Percentiles rank a stretch among this genome's conserved stretches.
These are phyloP conservation scores for Eulimnadia texana DNA, from an alignment of 1,140 invertebrate species.

Conservation along the genomic window DNA sequence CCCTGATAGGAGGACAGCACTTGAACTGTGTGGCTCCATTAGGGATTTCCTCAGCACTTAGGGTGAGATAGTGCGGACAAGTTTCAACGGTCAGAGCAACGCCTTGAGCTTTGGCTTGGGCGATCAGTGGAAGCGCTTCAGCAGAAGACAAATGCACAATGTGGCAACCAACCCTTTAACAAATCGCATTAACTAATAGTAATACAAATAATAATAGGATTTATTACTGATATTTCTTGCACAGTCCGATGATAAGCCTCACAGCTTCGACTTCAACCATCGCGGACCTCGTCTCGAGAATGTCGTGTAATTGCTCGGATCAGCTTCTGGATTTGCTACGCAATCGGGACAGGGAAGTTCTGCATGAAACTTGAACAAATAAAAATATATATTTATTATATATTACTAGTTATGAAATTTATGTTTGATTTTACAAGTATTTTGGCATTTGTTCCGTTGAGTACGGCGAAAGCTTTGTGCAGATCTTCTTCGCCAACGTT, in stretches of 20 bases:
- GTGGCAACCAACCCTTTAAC: slow-evolving; percentile 43
- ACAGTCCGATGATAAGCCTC: slow-evolving; percentile 38
- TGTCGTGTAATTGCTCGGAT: slow-evolving; percentile 41
- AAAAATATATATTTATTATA: slow-evolving; percentile 2
- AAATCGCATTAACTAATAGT: slow-evolving; percentile 17
- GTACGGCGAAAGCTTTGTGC: slow-evolving; percentile 35
- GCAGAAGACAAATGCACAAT: slow-evolving; percentile 54
- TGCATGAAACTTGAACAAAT: slow-evolving; percentile 46
- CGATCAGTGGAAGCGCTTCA: slow-evolving; percentile 34
- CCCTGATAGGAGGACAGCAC: slow-evolving; percentile 53
- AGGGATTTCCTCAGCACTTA: slow-evolving; percentile 44
- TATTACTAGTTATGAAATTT: neutral
- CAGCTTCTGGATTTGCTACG: slow-evolving; percentile 21
- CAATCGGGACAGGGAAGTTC: slow-evolving; percentile 33
- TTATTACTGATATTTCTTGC: slow-evolving; percentile 19
- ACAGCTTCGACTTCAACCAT: slow-evolving; percentile 51
- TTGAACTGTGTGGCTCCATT: slow-evolving; percentile 47
- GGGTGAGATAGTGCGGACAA: slow-evolving; percentile 53
- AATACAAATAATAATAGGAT: neutral
- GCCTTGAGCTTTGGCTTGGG: slow-evolving; percentile 30
- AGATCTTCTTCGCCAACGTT: slow-evolving; percentile 40
- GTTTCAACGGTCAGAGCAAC: slow-evolving; percentile 47
- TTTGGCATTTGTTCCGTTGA: slow-evolving; percentile 38
- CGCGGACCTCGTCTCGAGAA: slow-evolving; percentile 46
- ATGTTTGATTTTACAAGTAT: slow-evolving; percentile 36